These are phyloP conservation scores for Cephalopachus bancanus DNA, from an alignment of 2,797 vertebrate species.

Conservation along the genomic window DNA sequence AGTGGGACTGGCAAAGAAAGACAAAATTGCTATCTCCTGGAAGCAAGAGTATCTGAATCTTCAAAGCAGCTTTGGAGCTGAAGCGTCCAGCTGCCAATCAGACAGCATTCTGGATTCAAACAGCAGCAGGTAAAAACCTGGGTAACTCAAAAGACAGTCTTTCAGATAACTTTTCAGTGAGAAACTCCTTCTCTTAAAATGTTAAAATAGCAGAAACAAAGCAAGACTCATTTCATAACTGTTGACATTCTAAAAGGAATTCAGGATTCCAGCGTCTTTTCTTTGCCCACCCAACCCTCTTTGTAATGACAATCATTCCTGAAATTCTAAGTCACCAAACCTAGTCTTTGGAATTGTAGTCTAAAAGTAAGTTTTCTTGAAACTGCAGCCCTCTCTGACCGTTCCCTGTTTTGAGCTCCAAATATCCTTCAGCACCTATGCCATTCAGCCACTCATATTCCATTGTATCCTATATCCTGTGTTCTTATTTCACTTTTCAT, in stretches of 20 bases:
- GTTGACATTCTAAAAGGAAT: conserved; percentile 39
- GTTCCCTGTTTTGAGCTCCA: background rate
- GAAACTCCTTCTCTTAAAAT: conserved; percentile 6
- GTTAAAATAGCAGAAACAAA: conserved; percentile 10
- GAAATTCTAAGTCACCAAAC: background rate
- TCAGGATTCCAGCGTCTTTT: background rate
- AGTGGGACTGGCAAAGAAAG: background rate
- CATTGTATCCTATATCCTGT: background rate
- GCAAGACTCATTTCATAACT: background rate
- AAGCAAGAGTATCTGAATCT: background rate
- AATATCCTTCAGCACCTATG: background rate
- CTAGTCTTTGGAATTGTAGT: background rate
- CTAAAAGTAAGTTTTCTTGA: background rate
- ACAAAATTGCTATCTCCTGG: background rate
- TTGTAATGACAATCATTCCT: background rate
- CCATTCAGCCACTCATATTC: background rate
- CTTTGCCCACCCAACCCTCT: background rate
- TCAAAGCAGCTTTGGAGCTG: background rate
- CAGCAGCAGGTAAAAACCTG: background rate
- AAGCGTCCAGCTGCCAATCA: background rate
- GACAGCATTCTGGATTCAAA: background rate
- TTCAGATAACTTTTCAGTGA: background rate
- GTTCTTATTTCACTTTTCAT: background rate
- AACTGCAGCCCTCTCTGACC: background rate
- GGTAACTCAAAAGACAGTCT: background rate